Evolutionary conservation across 2,113 vertebrate species (phyloP).

Genomic region (Chloebia gouldiae): DNA sequence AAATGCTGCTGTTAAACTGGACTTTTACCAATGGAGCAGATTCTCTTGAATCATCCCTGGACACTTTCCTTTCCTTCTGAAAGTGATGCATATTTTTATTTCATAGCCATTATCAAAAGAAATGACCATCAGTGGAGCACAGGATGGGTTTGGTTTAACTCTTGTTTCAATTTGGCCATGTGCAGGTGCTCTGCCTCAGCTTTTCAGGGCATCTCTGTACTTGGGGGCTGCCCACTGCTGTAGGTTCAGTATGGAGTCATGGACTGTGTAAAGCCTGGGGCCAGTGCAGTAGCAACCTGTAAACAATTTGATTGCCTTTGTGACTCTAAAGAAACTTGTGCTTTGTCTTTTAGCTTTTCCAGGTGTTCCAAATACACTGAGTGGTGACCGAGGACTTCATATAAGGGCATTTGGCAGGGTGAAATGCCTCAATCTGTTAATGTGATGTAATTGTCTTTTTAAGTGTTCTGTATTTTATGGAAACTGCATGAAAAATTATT

Average conservation of each 20-base stretch:
- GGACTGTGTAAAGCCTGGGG: background rate
- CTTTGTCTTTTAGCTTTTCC: background rate
- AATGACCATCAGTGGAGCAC: background rate
- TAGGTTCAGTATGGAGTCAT: background rate
- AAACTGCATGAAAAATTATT: background rate
- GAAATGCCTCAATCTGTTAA: background rate
- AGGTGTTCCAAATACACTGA: background rate
- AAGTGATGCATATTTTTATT: background rate
- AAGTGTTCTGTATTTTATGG: background rate
- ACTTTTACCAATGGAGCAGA: background rate
- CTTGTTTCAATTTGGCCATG: background rate
- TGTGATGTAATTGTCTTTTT: background rate
- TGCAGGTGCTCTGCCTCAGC: background rate
- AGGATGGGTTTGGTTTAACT: background rate
- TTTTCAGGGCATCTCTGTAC: background rate
- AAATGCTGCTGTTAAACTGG: background rate
- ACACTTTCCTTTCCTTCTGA: background rate
- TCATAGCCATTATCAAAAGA: background rate
- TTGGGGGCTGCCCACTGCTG: background rate
- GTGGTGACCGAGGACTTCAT: background rate
- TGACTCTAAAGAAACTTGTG: background rate
- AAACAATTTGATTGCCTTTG: background rate
- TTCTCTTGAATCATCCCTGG: background rate
- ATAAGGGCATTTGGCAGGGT: background rate
- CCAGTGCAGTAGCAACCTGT: background rate